phyloP scores from a whole-genome alignment of 2,797 vertebrate species.

The Knipowitschia caucasica region DNA sequence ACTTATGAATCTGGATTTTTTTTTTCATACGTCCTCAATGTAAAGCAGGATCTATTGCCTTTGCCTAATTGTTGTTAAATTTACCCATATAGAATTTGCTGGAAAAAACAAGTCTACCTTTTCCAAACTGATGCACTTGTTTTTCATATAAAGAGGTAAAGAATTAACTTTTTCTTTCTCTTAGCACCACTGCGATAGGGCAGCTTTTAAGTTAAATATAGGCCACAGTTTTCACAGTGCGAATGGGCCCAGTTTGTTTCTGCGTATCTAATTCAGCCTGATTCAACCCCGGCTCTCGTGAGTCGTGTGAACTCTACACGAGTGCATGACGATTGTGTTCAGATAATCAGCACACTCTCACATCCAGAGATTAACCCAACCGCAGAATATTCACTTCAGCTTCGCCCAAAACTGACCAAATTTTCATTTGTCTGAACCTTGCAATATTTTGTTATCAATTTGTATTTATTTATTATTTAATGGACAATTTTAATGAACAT shows the following conservation, averaged over 20 bases:
- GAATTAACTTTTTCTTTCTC: not conserved
- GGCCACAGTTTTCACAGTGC: slow-evolving; percentile 9
- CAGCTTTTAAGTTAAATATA: slow-evolving; percentile 8
- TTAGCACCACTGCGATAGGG: not conserved
- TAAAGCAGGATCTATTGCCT: no score
- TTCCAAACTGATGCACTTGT: no score
- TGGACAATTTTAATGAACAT: no score
- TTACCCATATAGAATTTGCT: no score
- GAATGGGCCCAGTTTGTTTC: slow-evolving; percentile 32
- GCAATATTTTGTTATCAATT: no score
- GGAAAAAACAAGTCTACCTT: no score
- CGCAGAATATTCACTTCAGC: slow-evolving; percentile 25
- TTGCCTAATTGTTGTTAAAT: no score
- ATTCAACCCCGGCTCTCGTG: slow-evolving; percentile 30
- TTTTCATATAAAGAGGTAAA: not conserved
- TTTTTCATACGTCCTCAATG: no score
- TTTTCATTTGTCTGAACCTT: slow-evolving; percentile 9
- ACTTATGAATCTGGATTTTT: no score
- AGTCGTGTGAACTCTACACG: slow-evolving; percentile 15
- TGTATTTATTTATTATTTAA: no score
- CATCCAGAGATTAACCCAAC: slow-evolving; percentile 35
- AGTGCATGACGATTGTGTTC: slow-evolving; percentile 24
- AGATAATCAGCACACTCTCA: slow-evolving; percentile 31
- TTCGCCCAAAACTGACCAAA: not conserved
- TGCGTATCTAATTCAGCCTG: slow-evolving; percentile 22